Conservation (phyloP, 1,140 invertebrate genomes). For the Leptinotarsa lineolata region DNA sequence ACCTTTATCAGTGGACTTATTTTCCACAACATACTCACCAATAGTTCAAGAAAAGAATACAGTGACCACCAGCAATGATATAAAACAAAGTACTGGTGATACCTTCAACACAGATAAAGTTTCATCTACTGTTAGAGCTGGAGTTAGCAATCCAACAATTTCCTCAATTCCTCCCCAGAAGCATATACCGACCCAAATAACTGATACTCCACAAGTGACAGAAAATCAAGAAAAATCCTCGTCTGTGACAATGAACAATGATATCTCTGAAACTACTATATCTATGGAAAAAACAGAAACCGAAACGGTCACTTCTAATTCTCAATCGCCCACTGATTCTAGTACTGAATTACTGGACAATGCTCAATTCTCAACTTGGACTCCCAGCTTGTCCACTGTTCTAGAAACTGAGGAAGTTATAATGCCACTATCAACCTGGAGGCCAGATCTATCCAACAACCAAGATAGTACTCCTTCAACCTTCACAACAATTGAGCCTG, state of each 20-base stretch:
- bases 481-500: too few relatives aligned
- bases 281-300: background rate
- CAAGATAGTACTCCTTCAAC: background rate
- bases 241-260: too few relatives aligned
- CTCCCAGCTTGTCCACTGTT: background rate
- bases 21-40: too few relatives aligned
- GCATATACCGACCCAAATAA: too few relatives aligned
- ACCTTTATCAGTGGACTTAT: too few relatives aligned
- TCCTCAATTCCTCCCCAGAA: too few relatives aligned
- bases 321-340: background rate
- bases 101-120: background rate
- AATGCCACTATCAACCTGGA: background rate
- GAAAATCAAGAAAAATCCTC: too few relatives aligned
- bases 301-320: background rate
- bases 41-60: too few relatives aligned
- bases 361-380: background rate
- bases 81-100: too few relatives aligned
- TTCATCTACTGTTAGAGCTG: background rate
- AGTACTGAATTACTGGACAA: background rate
- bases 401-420: background rate
- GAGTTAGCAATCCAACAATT: background rate
- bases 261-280: background rate
- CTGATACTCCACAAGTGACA: background rate
- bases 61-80: too few relatives aligned
- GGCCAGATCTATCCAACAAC: background rate